Base-by-base conservation (phyloP, 2,113 vertebrate species). In the Cairina moschata region DNA sequence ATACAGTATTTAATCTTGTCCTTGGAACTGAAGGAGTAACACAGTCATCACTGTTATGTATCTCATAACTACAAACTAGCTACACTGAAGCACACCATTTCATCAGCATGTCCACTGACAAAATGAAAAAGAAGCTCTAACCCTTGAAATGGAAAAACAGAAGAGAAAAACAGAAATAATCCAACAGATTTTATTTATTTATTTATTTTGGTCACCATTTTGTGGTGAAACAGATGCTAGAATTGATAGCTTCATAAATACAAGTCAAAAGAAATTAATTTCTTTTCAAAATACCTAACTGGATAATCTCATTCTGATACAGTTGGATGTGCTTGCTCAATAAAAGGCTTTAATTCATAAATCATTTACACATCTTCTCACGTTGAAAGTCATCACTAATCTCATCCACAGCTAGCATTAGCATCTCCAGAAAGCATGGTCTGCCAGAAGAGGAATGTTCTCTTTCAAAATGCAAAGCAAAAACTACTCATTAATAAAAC, bases 401-500 rank as follows among this genome's bases (percentile, higher is more conserved):
- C 56, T 94, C 59, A 66, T 50, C 89, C 25, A 91, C 44, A 74
- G 79, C 36, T 55, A 91, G 71, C 71, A 90, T 96, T 66, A 96
- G 82, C 90, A 62, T 94, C 78, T 46, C 40, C 91, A 95, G 85
- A 96, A 94, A 83, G 55, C 44, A 67, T 1, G 5, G 34, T 72
- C 58, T 95, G 94, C 91, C 91, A 97, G 89, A 92, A 92, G 26
- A 92, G 86, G 86, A 95, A 89, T 32, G 67, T 88, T 93, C 82
- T 85, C 62, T 79, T 96, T 87, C 84, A 92, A 97, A 91, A 95
- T 76, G 77, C 89, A 97, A 90, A 79, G 84, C 84, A 88, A 94
- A 97, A 97, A 91, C 84, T 95, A 77, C 91, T 95, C 91, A 97
- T 96, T 96, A 96, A 96, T 95, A 96, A 95, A 95, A 96, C 91